A percentile compares a stretch with the other conserved stretches of the same genome.
Conservation (phyloP, 2,113 vertebrate genomes). For the Nycticryphes semicollaris region DNA sequence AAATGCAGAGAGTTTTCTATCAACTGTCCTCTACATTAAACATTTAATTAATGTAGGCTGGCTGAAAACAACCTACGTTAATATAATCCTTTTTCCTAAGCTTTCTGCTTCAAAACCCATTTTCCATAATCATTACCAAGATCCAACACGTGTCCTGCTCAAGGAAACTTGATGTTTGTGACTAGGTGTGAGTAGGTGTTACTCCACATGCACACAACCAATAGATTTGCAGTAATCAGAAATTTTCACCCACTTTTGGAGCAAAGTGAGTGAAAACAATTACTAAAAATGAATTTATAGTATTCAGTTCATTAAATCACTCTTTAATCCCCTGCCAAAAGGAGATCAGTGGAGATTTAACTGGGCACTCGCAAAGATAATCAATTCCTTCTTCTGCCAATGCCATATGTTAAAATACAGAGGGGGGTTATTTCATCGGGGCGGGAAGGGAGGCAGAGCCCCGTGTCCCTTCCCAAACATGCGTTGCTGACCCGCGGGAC, state of each 20-base stretch:
- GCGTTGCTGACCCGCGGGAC: not conserved
- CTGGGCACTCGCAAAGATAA: not conserved
- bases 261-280: not conserved
- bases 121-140: not conserved
- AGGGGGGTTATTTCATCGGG: not conserved
- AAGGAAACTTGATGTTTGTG: not conserved
- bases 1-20: not conserved
- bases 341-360: not conserved
- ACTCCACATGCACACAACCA: not conserved
- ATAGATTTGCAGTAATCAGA: not conserved
- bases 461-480: accelerated
- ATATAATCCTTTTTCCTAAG: not conserved
- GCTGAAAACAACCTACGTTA: not conserved
- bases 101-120: not conserved
- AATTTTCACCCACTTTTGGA: not conserved
- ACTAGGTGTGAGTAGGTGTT: not conserved
- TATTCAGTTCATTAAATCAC: conserved; percentile 8
- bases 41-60: not conserved
- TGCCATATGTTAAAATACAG: not conserved
- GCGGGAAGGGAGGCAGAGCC: not conserved
- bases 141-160: accelerated
- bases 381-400: not conserved
- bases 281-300: not conserved
- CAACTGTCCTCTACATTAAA: not conserved
- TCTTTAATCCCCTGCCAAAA: not conserved